Conservation (phyloP, 1,140 invertebrate genomes). For the Drosophila oshimai region DNA sequence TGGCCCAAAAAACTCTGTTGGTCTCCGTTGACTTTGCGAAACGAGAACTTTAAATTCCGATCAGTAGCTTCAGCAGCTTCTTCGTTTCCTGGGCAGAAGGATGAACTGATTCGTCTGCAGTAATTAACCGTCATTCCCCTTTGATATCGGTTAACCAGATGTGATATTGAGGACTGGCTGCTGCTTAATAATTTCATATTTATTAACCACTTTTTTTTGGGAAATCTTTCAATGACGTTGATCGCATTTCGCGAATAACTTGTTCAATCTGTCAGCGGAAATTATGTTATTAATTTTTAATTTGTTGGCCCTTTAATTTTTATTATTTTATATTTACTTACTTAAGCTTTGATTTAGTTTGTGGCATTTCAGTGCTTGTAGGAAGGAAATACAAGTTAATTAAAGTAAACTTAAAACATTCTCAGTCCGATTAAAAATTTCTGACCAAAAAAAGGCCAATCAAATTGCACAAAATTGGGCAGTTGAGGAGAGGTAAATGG, state of each 20-base stretch:
- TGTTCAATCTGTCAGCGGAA: constrained; percentile 14
- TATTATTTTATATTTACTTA: no score
- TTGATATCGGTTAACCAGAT: constrained; percentile 12
- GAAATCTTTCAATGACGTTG: constrained; percentile 2
- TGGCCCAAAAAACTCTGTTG: constrained; percentile 9
- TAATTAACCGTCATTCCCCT: no score
- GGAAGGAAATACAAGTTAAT: no score
- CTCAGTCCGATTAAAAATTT: constrained; percentile 7
- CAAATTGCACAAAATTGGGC: constrained; percentile 12
- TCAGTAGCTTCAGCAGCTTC: background rate
- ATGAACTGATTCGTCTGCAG: constrained; percentile 10
- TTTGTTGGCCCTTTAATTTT: background rate
- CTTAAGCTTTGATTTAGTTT: no score
- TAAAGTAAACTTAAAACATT: no score
- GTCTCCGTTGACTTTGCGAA: constrained; percentile 1
- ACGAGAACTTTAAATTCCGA: constrained; percentile 6
- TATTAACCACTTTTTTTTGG: constrained; percentile 10
- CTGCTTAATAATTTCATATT: constrained; percentile 58
- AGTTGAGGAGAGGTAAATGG: constrained; percentile 27
- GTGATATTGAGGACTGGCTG: background rate
- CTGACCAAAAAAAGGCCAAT: background rate
- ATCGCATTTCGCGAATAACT: constrained; percentile 48
- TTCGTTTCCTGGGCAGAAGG: background rate
- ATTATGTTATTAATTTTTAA: constrained; percentile 58
- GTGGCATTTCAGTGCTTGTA: no score